phyloP scores from a whole-genome alignment of 2,113 vertebrate genomes.

The Coregonus clupeaformis region DNA sequence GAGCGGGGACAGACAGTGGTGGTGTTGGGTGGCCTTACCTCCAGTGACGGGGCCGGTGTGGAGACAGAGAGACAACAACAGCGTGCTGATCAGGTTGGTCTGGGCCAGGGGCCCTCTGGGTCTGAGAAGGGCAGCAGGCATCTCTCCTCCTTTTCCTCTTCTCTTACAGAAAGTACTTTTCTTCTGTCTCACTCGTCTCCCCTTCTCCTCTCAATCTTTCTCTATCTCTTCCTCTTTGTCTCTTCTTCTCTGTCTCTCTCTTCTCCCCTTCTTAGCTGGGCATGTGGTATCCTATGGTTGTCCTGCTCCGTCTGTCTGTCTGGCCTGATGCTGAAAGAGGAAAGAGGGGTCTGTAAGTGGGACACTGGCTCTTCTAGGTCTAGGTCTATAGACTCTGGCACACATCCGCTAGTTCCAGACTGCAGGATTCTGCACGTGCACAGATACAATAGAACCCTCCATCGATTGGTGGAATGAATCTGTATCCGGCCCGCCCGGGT shows the following conservation, averaged over 20 bases:
- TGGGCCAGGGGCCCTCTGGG: neutral
- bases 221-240: neutral
- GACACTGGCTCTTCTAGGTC: constrained; percentile 42
- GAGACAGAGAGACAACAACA: constrained; percentile 43
- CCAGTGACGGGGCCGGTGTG: constrained; percentile 25
- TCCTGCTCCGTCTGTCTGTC: no score
- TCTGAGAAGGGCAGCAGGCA: neutral
- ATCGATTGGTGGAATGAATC: constrained; percentile 61
- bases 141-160: constrained; percentile 11
- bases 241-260: neutral
- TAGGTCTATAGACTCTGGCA: neutral
- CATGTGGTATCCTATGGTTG: no score
- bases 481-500: constrained; percentile 1
- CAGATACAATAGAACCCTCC: neutral
- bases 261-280: no score
- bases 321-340: constrained; percentile 16
- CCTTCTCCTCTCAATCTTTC: neutral
- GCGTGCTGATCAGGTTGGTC: constrained; percentile 20
- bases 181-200: neutral
- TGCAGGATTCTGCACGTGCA: no score
- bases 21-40: constrained; percentile 54
- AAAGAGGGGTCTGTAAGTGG: constrained; percentile 46
- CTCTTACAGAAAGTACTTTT: neutral
- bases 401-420: no score
- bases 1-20: neutral